A percentile compares a stretch with the other conserved stretches of the same genome.
These are phyloP conservation scores for Picus viridis DNA, from an alignment of 2,797 vertebrate species.

Conservation along the genomic window DNA sequence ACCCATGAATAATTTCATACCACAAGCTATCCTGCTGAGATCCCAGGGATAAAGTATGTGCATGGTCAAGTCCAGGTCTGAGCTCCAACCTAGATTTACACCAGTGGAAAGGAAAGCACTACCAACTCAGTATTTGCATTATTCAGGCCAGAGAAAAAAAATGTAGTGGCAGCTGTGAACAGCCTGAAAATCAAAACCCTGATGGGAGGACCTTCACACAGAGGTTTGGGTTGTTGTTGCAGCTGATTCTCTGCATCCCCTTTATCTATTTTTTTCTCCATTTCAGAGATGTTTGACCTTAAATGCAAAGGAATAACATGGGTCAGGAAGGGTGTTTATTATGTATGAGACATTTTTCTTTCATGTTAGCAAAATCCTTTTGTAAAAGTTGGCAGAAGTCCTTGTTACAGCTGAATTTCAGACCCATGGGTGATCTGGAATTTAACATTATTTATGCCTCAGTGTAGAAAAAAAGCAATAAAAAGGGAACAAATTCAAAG, in stretches of 20 bases:
- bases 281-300: constrained; percentile 47
- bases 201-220: constrained; percentile 1
- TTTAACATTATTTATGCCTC: constrained; percentile 59
- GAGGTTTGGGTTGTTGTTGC: constrained; percentile 41
- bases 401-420: constrained; percentile 35
- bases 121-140: neutral
- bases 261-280: neutral
- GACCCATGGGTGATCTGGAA: constrained; percentile 58
- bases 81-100: constrained; percentile 28
- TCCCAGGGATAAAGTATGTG: neutral
- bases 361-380: constrained; percentile 60
- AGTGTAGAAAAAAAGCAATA: constrained; percentile 9
- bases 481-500: constrained; percentile 51
- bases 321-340: constrained; percentile 44
- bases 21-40: neutral
- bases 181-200: constrained; percentile 1
- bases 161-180: constrained; percentile 41
- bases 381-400: constrained; percentile 52
- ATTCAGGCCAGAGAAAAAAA: constrained; percentile 19
- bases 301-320: constrained; percentile 43
- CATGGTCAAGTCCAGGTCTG: neutral
- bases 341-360: constrained; percentile 55
- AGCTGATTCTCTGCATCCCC: constrained; percentile 45
- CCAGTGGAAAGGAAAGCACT: neutral
- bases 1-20: neutral